Evolutionary conservation across 2,797 vertebrate genomes (phyloP), one percentile per base, ranked within the genome.

Genomic region (Spea hammondii): DNA sequence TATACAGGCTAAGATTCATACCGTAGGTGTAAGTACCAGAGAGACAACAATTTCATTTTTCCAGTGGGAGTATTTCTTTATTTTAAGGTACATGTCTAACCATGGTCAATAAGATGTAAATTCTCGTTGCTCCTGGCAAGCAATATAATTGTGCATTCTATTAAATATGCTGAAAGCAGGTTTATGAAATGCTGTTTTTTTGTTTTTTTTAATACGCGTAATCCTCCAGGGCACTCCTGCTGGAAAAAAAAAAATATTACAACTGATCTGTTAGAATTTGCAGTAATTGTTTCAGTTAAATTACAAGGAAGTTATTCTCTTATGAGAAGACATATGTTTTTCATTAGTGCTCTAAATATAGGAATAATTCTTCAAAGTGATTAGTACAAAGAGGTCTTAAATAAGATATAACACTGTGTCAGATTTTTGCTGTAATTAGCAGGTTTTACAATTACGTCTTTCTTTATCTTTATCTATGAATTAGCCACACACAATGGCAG

Each of bases 71-170:
- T 85, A 83, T 84, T 87, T 88, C 87, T 87, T 90, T 89, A 87
- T 87, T 84, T 88, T 74, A 84, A 84, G 69, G 73, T 79, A 78
- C 74, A 79, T 71, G 83, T 84, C 84, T 86, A 89, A 90, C 84
- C 86, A 89, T 85, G 87, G 87, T 84, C 88, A 90, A 89, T 89
- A 81, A 89, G 87, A 82, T 77, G 70, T 69, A 87, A 84, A 86
- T 76, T 86, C 84, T 73, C 87, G 84, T 88, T 86, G 89, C 86
- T 88, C 84, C 84, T 77, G 86, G 82, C 85, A 86, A 86, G 85
- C 88, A 86, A 86, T 81, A 77, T 78, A 79, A 84, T 81, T 78
- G 82, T 85, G 77, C 72, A 78, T 83, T 79, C 70, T 73, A 80
- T 81, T 82, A 83, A 85, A 83, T 71, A 83, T 69, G 74, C 78